phyloP scores from a whole-genome alignment of 2,113 vertebrate genomes.

The Rhinopithecus roxellana region DNA sequence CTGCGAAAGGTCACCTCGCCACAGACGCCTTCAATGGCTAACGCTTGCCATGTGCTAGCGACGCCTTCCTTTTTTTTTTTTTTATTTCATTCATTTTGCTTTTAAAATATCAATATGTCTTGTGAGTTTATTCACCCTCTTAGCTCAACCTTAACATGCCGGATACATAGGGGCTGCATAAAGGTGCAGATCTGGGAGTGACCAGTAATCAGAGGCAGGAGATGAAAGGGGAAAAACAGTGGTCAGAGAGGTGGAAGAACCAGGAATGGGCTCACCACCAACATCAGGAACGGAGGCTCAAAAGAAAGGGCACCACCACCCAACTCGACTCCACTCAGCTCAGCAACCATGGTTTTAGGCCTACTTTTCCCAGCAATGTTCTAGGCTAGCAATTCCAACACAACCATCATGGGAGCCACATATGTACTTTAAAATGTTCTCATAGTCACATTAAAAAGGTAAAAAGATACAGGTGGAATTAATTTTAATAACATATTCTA shows the following conservation, averaged over 20 bases:
- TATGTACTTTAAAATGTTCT: background rate
- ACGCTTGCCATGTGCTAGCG: too few relatives aligned
- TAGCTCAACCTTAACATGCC: background rate
- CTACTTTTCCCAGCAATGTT: background rate
- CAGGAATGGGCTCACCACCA: background rate
- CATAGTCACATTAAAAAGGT: background rate
- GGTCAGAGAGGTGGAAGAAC: too few relatives aligned
- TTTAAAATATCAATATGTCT: background rate
- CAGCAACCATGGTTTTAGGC: background rate
- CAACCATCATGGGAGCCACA: background rate
- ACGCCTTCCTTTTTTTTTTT: background rate
- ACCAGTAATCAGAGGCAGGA: background rate
- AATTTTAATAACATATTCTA: background rate
- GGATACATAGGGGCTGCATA: too few relatives aligned
- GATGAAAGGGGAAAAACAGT: background rate
- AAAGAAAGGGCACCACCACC: background rate
- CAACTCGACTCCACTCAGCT: background rate
- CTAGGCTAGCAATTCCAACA: background rate
- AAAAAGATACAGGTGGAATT: background rate
- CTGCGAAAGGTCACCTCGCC: background rate
- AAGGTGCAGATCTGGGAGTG: background rate
- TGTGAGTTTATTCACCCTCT: background rate
- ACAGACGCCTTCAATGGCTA: background rate
- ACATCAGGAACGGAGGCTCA: background rate
- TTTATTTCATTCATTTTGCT: constrained; percentile 6